A percentile compares a stretch with the other conserved stretches of the same genome.
phyloP scores from a whole-genome alignment of 1,140 invertebrate species.

The Drosophila ficusphila region DNA sequence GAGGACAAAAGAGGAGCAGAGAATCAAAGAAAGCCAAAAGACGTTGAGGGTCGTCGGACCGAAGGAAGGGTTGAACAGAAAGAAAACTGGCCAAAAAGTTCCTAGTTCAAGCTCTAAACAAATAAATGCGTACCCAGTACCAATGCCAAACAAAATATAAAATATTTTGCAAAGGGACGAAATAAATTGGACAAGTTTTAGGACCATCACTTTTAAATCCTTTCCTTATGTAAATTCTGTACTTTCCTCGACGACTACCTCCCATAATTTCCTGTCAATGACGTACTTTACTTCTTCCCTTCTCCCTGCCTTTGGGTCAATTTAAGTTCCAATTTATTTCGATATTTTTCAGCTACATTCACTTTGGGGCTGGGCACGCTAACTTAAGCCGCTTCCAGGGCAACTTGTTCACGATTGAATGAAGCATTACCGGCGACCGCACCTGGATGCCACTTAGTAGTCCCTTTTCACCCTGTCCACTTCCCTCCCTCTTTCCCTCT shows the following conservation, averaged over 20 bases:
- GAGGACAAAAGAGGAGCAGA: constrained; percentile 40
- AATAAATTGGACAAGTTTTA: no score
- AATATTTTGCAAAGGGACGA: not conserved
- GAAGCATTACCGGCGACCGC: constrained; percentile 19
- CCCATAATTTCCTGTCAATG: not conserved
- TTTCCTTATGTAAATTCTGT: not conserved
- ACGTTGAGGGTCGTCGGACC: constrained; percentile 11
- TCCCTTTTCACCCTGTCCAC: not conserved
- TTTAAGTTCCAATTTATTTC: constrained; percentile 8
- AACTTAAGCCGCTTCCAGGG: constrained; percentile 19
- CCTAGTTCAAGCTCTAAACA: constrained; percentile 16
- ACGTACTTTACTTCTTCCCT: not conserved
- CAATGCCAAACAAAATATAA: not conserved
- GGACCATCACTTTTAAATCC: no score
- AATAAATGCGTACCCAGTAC: constrained; percentile 12
- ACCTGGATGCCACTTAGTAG: constrained; percentile 27
- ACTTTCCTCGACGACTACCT: no score
- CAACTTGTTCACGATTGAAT: constrained; percentile 35
- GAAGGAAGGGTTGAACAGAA: not conserved
- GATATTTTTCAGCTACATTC: constrained; percentile 26
- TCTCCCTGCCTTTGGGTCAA: not conserved
- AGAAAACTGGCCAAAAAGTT: constrained; percentile 3
- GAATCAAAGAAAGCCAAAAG: constrained; percentile 18
- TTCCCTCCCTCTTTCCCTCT: not conserved
- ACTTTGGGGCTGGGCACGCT: not conserved